Conservation (phyloP, 2,888 invertebrate genomes). For the Meta bourneti region DNA sequence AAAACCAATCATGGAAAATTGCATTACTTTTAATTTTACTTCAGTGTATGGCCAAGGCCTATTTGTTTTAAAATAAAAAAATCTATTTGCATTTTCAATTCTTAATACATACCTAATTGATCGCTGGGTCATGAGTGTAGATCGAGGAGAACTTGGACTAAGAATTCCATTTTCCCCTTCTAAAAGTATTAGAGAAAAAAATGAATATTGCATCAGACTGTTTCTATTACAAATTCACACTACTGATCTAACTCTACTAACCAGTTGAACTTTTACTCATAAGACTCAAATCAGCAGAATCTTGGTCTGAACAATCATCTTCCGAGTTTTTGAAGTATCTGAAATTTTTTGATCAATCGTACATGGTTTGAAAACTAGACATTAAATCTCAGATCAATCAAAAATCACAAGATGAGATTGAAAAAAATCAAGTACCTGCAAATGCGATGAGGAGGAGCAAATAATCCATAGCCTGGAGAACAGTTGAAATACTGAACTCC, state of each 20-base stretch:
- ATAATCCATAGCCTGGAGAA: slow-evolving; percentile 81
- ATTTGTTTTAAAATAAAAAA: slow-evolving; percentile 10
- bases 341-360: background rate
- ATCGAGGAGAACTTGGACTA: slow-evolving; percentile 70
- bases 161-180: slow-evolving; percentile 74
- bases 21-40: background rate
- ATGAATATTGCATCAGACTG: background rate
- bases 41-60: background rate
- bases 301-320: slow-evolving; percentile 77
- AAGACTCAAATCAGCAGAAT: slow-evolving; percentile 77
- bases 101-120: slow-evolving; percentile 52
- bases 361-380: too few species aligned
- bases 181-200: slow-evolving; percentile 19
- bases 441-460: slow-evolving; percentile 81
- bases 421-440: slow-evolving; percentile 79
- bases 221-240: background rate
- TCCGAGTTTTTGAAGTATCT: slow-evolving; percentile 68
- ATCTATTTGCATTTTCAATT: background rate
- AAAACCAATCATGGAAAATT: background rate
- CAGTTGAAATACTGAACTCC: slow-evolving; percentile 82
- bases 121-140: slow-evolving; percentile 25
- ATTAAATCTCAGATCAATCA: too few species aligned
- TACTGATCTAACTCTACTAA: slow-evolving; percentile 11
- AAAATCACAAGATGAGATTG: too few species aligned
- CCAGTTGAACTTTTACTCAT: slow-evolving; percentile 77